Percentiles rank a stretch among this genome's conserved stretches.
These are phyloP conservation scores for Sphenopsis melanotis DNA, from an alignment of 2,797 vertebrate species.

Conservation along the genomic window DNA sequence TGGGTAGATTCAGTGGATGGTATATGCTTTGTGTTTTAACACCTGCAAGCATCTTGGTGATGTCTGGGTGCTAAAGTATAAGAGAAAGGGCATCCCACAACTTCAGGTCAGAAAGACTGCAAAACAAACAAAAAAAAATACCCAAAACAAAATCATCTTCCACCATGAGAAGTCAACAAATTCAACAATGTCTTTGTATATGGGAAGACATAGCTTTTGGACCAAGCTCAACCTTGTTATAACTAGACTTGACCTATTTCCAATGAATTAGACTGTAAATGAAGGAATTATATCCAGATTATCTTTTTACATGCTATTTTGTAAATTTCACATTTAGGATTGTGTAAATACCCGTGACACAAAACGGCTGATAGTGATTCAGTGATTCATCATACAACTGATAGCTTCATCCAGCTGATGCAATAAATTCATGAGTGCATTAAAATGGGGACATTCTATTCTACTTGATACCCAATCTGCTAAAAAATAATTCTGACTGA, in stretches of 20 bases:
- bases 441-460: neutral
- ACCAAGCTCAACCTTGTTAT: neutral
- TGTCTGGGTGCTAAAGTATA: neutral
- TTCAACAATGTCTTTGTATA: neutral
- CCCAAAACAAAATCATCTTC: neutral
- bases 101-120: neutral
- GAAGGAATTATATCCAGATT: neutral
- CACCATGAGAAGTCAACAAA: neutral
- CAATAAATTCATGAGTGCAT: neutral
- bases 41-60: neutral
- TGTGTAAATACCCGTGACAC: constrained; percentile 32
- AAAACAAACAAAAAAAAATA: neutral
- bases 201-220: neutral
- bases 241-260: neutral
- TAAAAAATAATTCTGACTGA: neutral
- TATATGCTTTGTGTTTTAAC: neutral
- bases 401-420: neutral
- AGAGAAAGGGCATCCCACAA: neutral
- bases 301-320: neutral
- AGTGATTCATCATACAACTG: neutral
- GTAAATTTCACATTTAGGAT: neutral
- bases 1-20: neutral
- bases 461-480: neutral
- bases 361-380: constrained; percentile 14
- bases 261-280: neutral